These are phyloP conservation scores for Halichoerus grypus DNA, from an alignment of 2,113 vertebrate species.

Conservation along the genomic window DNA sequence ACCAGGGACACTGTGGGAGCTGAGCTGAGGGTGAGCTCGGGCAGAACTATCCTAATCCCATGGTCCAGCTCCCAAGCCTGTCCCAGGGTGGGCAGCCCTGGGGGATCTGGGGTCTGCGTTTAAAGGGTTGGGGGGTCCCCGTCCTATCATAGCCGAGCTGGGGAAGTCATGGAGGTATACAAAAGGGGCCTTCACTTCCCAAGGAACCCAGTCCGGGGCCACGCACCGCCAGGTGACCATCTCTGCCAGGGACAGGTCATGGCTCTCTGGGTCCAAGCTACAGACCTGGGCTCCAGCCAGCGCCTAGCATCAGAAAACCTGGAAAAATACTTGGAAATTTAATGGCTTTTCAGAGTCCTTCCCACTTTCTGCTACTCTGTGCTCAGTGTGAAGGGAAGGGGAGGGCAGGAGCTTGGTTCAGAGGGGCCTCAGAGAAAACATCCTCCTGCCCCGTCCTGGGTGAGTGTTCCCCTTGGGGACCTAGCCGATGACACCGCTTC, in stretches of 20 bases:
- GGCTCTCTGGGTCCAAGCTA: not conserved
- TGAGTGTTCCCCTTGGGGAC: not conserved
- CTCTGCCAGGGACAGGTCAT: not conserved
- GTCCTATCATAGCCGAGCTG: fast-evolving
- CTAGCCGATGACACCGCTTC: not conserved
- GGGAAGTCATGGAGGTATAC: not conserved
- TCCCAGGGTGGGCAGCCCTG: not conserved
- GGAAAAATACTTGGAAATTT: not conserved
- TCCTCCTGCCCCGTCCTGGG: not conserved
- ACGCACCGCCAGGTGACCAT: not conserved
- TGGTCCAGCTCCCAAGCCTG: not conserved
- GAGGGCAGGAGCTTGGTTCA: not conserved
- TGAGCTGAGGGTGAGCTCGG: not conserved
- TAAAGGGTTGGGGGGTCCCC: not conserved
- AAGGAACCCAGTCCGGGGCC: not conserved
- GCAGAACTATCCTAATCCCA: not conserved
- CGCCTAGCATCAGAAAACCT: too few relatives aligned
- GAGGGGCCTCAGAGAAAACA: not conserved
- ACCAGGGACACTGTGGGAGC: not conserved
- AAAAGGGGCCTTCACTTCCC: not conserved
- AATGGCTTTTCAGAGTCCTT: not conserved
- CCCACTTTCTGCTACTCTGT: not conserved
- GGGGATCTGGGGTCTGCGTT: not conserved
- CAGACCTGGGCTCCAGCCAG: not conserved
- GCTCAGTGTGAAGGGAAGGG: not conserved